phyloP scores from a whole-genome alignment of 1,140 invertebrate species.

The Aphaenogaster floridana region DNA sequence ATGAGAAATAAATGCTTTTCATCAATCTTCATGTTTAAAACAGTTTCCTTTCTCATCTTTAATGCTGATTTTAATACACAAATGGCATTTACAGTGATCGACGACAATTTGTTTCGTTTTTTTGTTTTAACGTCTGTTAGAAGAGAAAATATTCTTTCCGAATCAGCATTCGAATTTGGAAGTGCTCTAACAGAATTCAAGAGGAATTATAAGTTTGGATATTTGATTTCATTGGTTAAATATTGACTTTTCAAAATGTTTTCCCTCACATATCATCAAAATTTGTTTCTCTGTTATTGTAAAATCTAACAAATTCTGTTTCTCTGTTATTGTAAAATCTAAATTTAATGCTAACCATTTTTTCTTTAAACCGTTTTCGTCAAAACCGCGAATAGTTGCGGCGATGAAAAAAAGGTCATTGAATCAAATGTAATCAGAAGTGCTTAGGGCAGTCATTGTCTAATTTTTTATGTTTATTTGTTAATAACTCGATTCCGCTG shows the following conservation, averaged over 20 bases:
- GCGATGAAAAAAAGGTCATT: too few species aligned
- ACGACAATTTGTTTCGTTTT: conserved; percentile 19
- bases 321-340: too few species aligned
- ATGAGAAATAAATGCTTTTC: not conserved
- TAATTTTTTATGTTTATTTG: too few species aligned
- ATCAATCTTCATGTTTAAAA: not conserved
- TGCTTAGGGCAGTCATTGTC: too few species aligned
- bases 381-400: too few species aligned
- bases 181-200: not conserved
- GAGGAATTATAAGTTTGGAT: not conserved
- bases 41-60: not conserved
- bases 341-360: too few species aligned
- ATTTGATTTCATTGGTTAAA: not conserved
- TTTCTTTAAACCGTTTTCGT: too few species aligned
- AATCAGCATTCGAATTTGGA: not conserved
- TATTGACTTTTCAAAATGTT: not conserved
- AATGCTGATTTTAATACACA: conserved; percentile 13
- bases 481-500: too few species aligned
- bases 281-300: not conserved
- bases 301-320: too few species aligned
- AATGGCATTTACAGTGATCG: not conserved
- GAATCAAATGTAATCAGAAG: too few species aligned
- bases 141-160: not conserved
- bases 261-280: conserved; percentile 1
- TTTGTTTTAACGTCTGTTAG: not conserved